Percentiles rank a stretch among this genome's conserved stretches.
Conservation (phyloP, 2,113 vertebrate genomes). For the Oreocharis arfaki region DNA sequence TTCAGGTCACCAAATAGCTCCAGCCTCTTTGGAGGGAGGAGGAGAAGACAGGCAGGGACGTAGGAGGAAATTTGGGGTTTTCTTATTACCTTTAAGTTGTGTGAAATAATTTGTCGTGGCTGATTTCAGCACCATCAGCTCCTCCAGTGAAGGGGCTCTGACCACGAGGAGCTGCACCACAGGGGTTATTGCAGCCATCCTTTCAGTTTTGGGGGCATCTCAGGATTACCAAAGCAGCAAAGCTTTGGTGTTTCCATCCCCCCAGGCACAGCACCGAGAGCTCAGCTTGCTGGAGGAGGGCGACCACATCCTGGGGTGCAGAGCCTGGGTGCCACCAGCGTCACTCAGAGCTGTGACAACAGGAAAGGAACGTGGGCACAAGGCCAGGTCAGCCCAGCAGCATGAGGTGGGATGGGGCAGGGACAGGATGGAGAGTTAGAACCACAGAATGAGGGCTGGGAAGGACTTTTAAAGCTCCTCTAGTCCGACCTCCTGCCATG, state of each 20-base stretch:
- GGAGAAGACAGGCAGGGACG: neutral
- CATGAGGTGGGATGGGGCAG: rapidly evolving
- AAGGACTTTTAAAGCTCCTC: neutral
- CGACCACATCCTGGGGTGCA: neutral
- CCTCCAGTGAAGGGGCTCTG: neutral
- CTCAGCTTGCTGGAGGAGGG: neutral
- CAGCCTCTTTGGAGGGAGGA: neutral
- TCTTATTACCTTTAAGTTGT: neutral
- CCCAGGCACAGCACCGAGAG: neutral
- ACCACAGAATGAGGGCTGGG: neutral
- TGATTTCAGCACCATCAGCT: neutral
- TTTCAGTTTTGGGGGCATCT: neutral
- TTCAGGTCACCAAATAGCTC: neutral
- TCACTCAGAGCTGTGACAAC: neutral
- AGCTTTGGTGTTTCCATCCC: neutral
- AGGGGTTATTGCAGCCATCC: neutral
- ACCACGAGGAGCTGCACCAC: rapidly evolving
- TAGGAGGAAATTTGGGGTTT: neutral
- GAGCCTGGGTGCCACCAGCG: neutral
- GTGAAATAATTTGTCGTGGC: neutral
- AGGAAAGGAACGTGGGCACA: rapidly evolving
- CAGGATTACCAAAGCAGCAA: neutral
- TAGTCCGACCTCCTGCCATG: neutral
- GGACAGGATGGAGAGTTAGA: neutral
- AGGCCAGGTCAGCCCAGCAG: neutral